Evolutionary conservation across 2,888 invertebrate species (phyloP), one percentile per base, ranked within the genome.

Genomic region (Leucophora obtusa): DNA sequence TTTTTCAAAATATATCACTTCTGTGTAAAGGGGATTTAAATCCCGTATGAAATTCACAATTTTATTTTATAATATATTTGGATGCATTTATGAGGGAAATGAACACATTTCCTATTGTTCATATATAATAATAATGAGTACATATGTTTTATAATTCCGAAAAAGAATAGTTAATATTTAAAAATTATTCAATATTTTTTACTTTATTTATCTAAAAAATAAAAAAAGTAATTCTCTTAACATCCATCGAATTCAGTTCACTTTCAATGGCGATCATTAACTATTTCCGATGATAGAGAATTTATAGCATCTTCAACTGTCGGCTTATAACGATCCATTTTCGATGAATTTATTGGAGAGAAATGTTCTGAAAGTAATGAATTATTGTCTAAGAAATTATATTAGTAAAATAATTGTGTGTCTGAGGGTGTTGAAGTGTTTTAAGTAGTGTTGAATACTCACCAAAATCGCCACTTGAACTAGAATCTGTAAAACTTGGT

Each of bases 401-500:
- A 76, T 59, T 24, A 38, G 70, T 78, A 69, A 76, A n/a, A 38
- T 65, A 10, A 24, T 28, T 10, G 43, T 65, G 50, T 75, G n/a
- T 79, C 47, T 60, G 53, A 18, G 28, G 14, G 47, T 56, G 50
- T 35, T 10, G 50, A 24, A 43, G 17, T 11, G 10, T 33, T 63
- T 7, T 18, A 15, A 35, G 17, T 14, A 6, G n/a, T 38, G 7
- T 24, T 15, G 3, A 10, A 59, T 18, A 65, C 85, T 87, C 89
- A 91, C 93, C 93, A 92, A 94, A 94, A 91, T 96, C 96, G 86
- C 94, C 94, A 91, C 96, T 96, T 91, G 97, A 97, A 91, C 98
- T 98, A 86, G 98, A 98, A 91, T 98, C 97, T 50, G 98, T 98
- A 91, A 97, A 98, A 89, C 97, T 97, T 79, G 98, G 98, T 84